phyloP scores from a whole-genome alignment of 2,797 vertebrate species.

The Oryzias sinensis region DNA sequence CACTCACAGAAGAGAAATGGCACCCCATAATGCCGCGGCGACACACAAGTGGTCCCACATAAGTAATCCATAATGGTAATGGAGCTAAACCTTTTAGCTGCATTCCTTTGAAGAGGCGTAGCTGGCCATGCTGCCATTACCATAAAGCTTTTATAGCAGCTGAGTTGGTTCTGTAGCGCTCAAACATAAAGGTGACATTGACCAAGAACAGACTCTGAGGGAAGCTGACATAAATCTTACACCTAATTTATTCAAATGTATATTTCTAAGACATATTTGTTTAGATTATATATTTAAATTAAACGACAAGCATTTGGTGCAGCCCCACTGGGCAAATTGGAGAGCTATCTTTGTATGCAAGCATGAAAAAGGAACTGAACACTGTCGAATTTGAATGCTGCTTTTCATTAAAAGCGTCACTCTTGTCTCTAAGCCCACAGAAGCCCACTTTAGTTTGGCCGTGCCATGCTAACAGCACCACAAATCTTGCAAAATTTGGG shows the following conservation, averaged over 20 bases:
- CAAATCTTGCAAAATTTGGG: too few relatives aligned
- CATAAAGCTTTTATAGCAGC: conserved; percentile 17
- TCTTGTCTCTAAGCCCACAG: too few relatives aligned
- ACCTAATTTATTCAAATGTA: background rate
- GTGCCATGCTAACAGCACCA: too few relatives aligned
- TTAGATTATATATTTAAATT: background rate
- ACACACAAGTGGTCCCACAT: conserved; percentile 41
- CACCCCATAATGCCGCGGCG: conserved; percentile 24
- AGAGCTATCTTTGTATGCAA: too few relatives aligned
- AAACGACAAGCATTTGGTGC: too few relatives aligned
- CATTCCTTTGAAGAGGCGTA: conserved; percentile 40
- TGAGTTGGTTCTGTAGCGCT: conserved; percentile 6
- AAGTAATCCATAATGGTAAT: conserved; percentile 48
- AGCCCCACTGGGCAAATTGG: too few relatives aligned
- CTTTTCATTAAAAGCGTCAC: too few relatives aligned
- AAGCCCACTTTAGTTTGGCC: too few relatives aligned
- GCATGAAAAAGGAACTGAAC: too few relatives aligned
- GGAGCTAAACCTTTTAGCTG: conserved; percentile 39
- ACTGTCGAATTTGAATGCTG: too few relatives aligned
- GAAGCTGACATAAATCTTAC: background rate
- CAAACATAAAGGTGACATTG: conserved; percentile 15
- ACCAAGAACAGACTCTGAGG: background rate
- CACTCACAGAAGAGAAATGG: conserved; percentile 27
- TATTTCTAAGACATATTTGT: background rate
- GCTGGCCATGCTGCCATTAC: conserved; percentile 31